These are phyloP conservation scores for Callinectes sapidus DNA, from an alignment of 2,888 invertebrate genomes.

Conservation along the genomic window DNA sequence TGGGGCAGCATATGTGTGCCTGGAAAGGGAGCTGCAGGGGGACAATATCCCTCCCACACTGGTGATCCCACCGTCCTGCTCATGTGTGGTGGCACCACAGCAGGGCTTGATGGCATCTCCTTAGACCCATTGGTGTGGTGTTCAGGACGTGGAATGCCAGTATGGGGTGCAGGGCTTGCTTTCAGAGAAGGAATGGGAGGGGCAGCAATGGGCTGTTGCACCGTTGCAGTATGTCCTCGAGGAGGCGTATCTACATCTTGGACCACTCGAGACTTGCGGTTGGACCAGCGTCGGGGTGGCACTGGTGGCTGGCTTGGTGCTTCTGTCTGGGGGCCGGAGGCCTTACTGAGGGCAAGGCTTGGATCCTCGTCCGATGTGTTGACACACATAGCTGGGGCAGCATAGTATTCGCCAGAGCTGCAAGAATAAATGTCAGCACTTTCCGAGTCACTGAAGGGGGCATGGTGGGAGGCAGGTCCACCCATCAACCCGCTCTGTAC, in stretches of 20 bases:
- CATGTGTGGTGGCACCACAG: not conserved
- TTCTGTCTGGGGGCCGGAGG: not conserved
- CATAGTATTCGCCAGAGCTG: slow-evolving; percentile 68
- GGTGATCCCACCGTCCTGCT: not conserved
- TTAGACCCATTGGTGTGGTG: not conserved
- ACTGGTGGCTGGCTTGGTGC: slow-evolving; percentile 51
- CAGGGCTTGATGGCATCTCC: not conserved
- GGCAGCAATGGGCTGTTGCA: not conserved
- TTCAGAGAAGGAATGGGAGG: not conserved
- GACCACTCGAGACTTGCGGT: slow-evolving; percentile 19
- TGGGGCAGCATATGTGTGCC: not conserved
- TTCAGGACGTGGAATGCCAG: slow-evolving; percentile 24
- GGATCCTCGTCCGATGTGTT: slow-evolving; percentile 68
- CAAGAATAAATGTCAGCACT: slow-evolving; percentile 42
- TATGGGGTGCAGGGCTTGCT: not conserved
- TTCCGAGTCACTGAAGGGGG: slow-evolving; percentile 54
- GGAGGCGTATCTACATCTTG: not conserved
- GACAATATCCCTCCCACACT: not conserved
- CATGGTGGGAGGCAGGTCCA: slow-evolving; percentile 29
- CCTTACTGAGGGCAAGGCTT: not conserved
- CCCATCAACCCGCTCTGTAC: slow-evolving; percentile 59
- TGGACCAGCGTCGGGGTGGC: slow-evolving; percentile 63
- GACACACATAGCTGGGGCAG: slow-evolving; percentile 65
- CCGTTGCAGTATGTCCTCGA: not conserved
- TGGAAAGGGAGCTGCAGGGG: not conserved